Conservation (phyloP, 2,797 vertebrate genomes). For the Euphonia xanthogaster region DNA sequence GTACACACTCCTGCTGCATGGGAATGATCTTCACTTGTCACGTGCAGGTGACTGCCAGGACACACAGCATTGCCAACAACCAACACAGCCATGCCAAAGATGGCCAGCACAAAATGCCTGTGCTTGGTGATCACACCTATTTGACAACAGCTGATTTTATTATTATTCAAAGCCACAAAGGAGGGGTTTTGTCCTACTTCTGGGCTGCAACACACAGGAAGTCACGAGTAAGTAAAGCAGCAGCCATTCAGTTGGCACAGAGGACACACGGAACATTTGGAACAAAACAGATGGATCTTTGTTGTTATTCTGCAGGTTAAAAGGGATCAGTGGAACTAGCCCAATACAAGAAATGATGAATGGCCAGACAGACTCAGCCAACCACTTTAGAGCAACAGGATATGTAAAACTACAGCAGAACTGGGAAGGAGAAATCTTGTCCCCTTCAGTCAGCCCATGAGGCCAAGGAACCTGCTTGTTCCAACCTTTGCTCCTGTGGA, state of each 20-base stretch:
- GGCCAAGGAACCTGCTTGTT: background rate
- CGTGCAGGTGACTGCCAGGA: background rate
- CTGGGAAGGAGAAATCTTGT: background rate
- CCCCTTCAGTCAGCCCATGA: accelerated
- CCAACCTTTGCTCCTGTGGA: background rate
- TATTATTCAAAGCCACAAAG: background rate
- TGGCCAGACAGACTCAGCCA: background rate
- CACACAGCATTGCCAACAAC: accelerated
- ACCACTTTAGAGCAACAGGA: background rate
- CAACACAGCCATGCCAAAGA: background rate
- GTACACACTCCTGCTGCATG: background rate
- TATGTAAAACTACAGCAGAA: background rate
- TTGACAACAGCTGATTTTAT: background rate
- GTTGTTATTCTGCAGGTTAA: background rate
- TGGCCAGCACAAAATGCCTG: background rate
- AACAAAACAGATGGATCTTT: background rate
- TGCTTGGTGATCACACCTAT: background rate
- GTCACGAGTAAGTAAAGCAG: background rate
- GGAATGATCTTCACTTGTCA: background rate
- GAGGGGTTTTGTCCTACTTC: background rate
- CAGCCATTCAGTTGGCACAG: background rate
- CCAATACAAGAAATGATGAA: accelerated
- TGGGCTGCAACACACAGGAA: background rate
- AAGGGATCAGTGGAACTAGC: background rate
- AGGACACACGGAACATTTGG: background rate